Evolutionary conservation across 2,888 invertebrate species (phyloP), one percentile per base, ranked within the genome.

Genomic region (Perdita meconis): DNA sequence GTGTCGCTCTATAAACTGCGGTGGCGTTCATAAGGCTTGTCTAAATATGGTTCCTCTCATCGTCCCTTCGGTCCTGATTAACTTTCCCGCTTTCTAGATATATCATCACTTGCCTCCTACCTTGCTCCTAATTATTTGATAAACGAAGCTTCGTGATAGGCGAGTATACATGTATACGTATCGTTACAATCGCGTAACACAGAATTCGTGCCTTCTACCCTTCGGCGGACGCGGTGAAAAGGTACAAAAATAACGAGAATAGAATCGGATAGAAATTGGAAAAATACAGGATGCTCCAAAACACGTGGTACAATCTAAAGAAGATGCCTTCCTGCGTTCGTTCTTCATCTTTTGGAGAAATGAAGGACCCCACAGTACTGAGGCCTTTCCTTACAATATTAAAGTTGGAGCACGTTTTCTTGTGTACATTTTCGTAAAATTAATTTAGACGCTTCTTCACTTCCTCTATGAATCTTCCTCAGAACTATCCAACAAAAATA

Each of bases 171-270:
- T 13, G 22, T 30, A 6, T 42, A 42, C 26, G 40, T 55, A 57
- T 61, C 36, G 42, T 44, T 10, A 19, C 12, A 24, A 26, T 50
- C 56, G 36, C 57, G 56, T 19, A 30, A 66, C 56, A 44, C 53
- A 61, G 56, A 61, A 60, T 65, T 40, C 22, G 42, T 65, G 38
- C 44, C 34, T 26, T 59, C 56, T 75, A 50, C 60, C 61, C 26
- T 42, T 68, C 44, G 80, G 66, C 65, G 73, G 79, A 75, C 78
- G 78, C 81, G 60, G 84, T 85, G 85, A 82, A 86, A 85, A 86
- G 81, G 85, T 86, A 86, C 63, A 85, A 86, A 85, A 85, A 85
- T 86, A 86, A 84, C 81, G 65, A 85, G 82, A 82, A 80, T 86
- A 83, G 76, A 80, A 81, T 84, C 59, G 69, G 70, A 67, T 64